Evolutionary conservation across 64 coral and sea anemone species (phyloP).

Genomic region (Stylophora pistillata): DNA sequence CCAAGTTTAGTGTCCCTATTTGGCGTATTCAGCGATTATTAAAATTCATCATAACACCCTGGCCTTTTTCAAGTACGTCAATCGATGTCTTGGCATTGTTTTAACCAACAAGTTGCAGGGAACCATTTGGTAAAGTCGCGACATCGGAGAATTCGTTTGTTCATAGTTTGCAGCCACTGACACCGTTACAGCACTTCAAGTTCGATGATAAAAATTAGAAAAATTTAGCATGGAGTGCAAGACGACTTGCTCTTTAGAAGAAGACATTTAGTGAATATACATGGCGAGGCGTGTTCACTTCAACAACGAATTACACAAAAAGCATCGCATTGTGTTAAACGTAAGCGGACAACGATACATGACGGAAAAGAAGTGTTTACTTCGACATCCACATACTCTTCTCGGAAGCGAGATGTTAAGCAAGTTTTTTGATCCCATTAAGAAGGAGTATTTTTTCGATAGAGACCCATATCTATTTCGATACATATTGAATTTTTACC

Average conservation of each 20-base stretch:
- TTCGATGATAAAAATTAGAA: not conserved
- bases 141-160: not conserved
- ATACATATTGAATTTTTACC: conserved; percentile 89
- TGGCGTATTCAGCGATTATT: not conserved
- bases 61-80: not conserved
- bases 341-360: conserved; percentile 68
- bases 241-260: not conserved
- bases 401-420: conserved; percentile 67
- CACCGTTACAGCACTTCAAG: not conserved
- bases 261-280: not conserved
- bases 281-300: conserved; percentile 12
- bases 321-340: conserved; percentile 62
- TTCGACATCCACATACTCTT: conserved; percentile 72
- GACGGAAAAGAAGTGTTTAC: conserved; percentile 61
- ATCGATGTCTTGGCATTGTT: conserved; percentile 11
- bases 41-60: not conserved
- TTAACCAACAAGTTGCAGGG: conserved; percentile 22
- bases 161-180: not conserved
- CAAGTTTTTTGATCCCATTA: conserved; percentile 57
- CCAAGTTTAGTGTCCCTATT: not conserved
- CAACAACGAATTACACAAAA: not conserved
- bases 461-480: conserved; percentile 84
- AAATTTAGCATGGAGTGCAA: not conserved
- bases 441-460: conserved; percentile 82
- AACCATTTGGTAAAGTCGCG: not conserved